phyloP scores from a whole-genome alignment of 1,140 invertebrate species.

The Neoseiulus cucumeris region DNA sequence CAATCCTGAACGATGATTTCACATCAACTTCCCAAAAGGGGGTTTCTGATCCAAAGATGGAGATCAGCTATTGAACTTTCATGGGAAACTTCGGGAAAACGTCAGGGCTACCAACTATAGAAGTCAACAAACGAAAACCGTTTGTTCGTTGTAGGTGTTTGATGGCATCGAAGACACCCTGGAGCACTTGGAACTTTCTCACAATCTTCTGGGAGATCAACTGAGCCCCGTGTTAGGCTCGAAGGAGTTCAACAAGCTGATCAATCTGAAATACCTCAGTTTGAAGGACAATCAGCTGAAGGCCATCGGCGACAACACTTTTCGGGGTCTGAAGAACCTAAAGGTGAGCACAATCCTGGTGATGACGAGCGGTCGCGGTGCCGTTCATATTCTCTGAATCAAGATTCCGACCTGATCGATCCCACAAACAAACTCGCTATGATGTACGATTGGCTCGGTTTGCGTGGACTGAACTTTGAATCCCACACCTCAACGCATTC shows the following conservation, averaged over 20 bases:
- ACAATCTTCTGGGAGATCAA: constrained; percentile 66
- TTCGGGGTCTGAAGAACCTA: constrained; percentile 54
- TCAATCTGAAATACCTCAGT: constrained; percentile 42
- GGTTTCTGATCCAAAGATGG: no score
- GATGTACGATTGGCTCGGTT: neutral
- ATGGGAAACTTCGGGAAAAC: no score
- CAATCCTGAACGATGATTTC: no score
- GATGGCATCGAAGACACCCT: constrained; percentile 41
- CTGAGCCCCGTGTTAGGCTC: constrained; percentile 71
- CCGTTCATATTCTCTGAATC: no score
- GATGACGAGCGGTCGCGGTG: no score
- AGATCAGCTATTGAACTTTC: no score
- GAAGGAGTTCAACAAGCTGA: constrained; percentile 53
- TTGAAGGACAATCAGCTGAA: constrained; percentile 53
- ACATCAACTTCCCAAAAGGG: no score
- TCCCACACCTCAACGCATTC: no score
- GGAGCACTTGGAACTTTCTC: constrained; percentile 44
- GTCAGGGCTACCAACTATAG: no score
- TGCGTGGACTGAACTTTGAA: no score
- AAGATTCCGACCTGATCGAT: neutral
- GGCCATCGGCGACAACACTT: constrained; percentile 56
- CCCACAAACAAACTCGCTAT: neutral
- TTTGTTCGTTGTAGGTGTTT: constrained; percentile 30
- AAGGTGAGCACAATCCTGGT: constrained; percentile 34
- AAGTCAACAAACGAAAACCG: no score